Evolutionary conservation across 2,113 vertebrate genomes (phyloP).

Genomic region (Platanista minor): DNA sequence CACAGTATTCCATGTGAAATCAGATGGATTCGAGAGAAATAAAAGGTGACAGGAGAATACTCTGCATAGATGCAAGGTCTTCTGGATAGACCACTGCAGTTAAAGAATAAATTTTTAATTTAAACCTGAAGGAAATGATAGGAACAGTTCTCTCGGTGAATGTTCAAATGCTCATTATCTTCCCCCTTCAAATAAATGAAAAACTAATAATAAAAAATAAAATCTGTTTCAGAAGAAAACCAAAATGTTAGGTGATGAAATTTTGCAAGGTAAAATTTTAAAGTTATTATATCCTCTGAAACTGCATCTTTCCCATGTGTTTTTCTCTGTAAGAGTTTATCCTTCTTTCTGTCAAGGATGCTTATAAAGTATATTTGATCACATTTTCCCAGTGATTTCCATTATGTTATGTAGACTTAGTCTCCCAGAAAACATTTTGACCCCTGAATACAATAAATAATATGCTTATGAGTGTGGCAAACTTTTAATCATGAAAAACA

Average conservation of each 20-base stretch:
- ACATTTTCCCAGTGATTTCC: neutral
- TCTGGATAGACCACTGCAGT: slow-evolving; percentile 2
- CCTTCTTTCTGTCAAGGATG: neutral
- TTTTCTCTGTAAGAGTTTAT: slow-evolving; percentile 1
- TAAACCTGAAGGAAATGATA: slow-evolving; percentile 39
- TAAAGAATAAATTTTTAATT: slow-evolving; percentile 46
- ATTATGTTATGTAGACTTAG: neutral
- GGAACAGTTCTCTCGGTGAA: neutral
- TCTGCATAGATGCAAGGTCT: neutral
- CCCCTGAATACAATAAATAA: neutral
- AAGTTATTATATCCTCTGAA: neutral
- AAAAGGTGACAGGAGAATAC: slow-evolving; percentile 13
- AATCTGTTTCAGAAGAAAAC: neutral
- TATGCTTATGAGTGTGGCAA: neutral
- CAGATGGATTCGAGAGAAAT: slow-evolving; percentile 40
- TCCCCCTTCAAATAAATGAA: slow-evolving; percentile 22
- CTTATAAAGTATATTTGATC: neutral
- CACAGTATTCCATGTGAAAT: slow-evolving; percentile 34
- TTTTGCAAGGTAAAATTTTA: slow-evolving; percentile 27
- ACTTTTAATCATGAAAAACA: neutral
- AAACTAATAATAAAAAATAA: neutral
- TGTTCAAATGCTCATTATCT: neutral
- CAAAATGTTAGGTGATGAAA: slow-evolving; percentile 27
- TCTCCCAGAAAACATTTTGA: neutral
- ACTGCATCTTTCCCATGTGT: neutral